A percentile compares a stretch with the other conserved stretches of the same genome.
Evolutionary conservation across 2,888 invertebrate species (phyloP).

Genomic region (Melieria picta): DNA sequence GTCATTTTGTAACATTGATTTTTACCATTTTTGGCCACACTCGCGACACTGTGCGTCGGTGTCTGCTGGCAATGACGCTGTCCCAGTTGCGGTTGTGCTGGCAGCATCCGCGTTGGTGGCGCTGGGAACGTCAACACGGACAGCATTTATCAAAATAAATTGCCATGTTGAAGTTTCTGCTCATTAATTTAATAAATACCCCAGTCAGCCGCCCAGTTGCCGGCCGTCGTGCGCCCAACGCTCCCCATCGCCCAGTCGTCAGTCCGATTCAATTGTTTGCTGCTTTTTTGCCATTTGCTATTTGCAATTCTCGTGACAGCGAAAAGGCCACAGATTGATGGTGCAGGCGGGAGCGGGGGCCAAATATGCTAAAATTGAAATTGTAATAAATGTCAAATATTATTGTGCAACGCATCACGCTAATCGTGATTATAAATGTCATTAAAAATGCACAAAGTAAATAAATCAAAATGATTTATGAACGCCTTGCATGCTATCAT

Average conservation of each 20-base stretch:
- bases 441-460: slow-evolving; percentile 25
- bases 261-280: slow-evolving; percentile 19
- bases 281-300: slow-evolving; percentile 1
- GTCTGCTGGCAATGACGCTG: not conserved
- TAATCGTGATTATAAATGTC: slow-evolving; percentile 25
- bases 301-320: no score
- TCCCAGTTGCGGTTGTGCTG: not conserved
- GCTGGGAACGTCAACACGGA: not conserved
- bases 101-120: slow-evolving; percentile 3
- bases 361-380: slow-evolving; percentile 8
- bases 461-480: slow-evolving; percentile 36
- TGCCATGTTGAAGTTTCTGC: slow-evolving; percentile 30
- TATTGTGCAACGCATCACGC: slow-evolving; percentile 10
- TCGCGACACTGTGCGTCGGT: no score
- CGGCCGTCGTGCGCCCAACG: no score
- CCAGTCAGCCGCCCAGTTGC: not conserved
- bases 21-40: no score
- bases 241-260: not conserved
- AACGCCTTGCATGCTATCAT: not conserved
- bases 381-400: slow-evolving; percentile 32
- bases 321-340: no score
- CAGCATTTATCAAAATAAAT: slow-evolving; percentile 32
- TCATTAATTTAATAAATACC: slow-evolving; percentile 34
- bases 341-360: not conserved
- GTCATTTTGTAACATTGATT: no score